phyloP scores from a whole-genome alignment of 2,113 vertebrate genomes.

The Thomomys bottae region DNA sequence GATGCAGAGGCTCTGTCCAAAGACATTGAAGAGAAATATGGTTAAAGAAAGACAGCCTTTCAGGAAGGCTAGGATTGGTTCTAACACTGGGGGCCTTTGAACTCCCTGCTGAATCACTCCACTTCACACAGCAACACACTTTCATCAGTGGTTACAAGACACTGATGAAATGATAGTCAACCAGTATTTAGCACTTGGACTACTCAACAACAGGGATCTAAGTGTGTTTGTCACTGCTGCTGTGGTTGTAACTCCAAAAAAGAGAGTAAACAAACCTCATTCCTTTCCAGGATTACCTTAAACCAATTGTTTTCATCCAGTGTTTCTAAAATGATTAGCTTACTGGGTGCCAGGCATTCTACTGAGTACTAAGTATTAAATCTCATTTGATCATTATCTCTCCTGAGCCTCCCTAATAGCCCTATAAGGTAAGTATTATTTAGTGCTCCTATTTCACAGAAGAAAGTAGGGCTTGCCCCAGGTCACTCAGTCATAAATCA shows the following conservation, averaged over 20 bases:
- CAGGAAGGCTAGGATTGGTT: background rate
- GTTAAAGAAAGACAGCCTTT: background rate
- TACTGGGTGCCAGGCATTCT: constrained; percentile 29
- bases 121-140: background rate
- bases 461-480: constrained; percentile 45
- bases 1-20: background rate
- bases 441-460: constrained; percentile 20
- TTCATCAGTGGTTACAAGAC: background rate
- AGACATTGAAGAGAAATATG: background rate
- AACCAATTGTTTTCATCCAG: background rate
- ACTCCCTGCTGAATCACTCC: background rate
- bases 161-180: background rate
- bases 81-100: background rate
- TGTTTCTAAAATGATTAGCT: constrained; percentile 40
- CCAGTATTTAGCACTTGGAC: background rate
- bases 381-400: constrained; percentile 56
- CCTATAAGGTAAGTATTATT: constrained; percentile 48
- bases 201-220: background rate
- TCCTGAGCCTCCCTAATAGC: constrained; percentile 42
- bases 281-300: background rate
- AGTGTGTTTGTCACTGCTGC: background rate
- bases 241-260: background rate
- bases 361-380: constrained; percentile 42
- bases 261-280: background rate
- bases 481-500: constrained; percentile 62